phyloP scores from a whole-genome alignment of 1,140 invertebrate genomes.

The Gonioctena quinquepunctata region DNA sequence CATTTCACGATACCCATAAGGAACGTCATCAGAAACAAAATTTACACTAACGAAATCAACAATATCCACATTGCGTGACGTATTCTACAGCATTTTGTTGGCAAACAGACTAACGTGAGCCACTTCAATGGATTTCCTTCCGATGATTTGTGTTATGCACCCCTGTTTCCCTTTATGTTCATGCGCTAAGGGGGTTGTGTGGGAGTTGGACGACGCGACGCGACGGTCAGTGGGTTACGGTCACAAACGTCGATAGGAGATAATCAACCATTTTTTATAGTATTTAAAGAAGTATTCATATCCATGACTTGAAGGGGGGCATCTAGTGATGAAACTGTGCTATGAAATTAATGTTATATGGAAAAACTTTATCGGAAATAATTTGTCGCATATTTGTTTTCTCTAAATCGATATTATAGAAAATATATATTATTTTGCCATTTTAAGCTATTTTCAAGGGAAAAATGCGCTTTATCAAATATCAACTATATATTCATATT shows the following conservation, averaged over 20 bases:
- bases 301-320: too few relatives aligned
- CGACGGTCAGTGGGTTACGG: not conserved
- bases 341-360: too few relatives aligned
- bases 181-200: not conserved
- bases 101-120: not conserved
- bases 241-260: not conserved
- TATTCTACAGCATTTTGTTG: not conserved
- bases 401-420: too few relatives aligned
- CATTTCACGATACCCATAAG: slow-evolving; percentile 24
- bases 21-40: not conserved
- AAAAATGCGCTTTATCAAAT: too few relatives aligned
- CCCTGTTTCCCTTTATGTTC: not conserved
- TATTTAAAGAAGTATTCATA: too few relatives aligned
- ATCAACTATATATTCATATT: too few relatives aligned
- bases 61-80: not conserved
- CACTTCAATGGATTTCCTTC: not conserved
- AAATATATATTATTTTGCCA: too few relatives aligned
- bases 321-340: too few relatives aligned
- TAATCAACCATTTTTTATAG: too few relatives aligned
- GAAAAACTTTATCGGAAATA: too few relatives aligned
- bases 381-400: too few relatives aligned
- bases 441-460: too few relatives aligned
- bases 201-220: not conserved
- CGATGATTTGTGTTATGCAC: not conserved
- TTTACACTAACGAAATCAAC: not conserved